Evolutionary conservation across 2,888 invertebrate genomes (phyloP).

Genomic region (Amphiduros pacificus): DNA sequence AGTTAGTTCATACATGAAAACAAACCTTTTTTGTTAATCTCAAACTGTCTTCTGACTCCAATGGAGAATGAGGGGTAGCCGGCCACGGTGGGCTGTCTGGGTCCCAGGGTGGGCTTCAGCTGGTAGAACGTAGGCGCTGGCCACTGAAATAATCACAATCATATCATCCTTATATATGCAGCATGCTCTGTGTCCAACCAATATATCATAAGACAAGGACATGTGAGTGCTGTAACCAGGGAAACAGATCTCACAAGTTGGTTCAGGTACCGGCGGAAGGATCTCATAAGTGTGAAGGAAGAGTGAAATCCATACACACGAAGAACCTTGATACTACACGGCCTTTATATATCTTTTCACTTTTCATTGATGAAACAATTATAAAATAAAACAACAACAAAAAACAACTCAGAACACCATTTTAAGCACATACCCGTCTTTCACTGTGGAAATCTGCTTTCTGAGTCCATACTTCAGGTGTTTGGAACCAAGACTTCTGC

Average conservation of each 20-base stretch:
- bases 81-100: slow-evolving; percentile 30
- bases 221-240: too few species aligned
- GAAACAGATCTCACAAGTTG: too few species aligned
- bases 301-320: too few species aligned
- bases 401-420: too few species aligned
- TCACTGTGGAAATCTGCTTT: slow-evolving; percentile 51
- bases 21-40: slow-evolving; percentile 14
- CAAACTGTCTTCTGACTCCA: slow-evolving; percentile 22
- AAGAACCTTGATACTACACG: too few species aligned
- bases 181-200: not conserved
- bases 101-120: slow-evolving; percentile 38
- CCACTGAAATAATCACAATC: slow-evolving; percentile 39
- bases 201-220: too few species aligned
- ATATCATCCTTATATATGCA: not conserved
- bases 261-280: too few species aligned
- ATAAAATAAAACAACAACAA: too few species aligned
- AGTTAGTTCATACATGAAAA: too few species aligned
- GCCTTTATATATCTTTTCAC: too few species aligned
- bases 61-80: slow-evolving; percentile 40
- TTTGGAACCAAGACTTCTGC: slow-evolving; percentile 54
- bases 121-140: slow-evolving; percentile 46
- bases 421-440: slow-evolving; percentile 33
- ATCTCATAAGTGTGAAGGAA: too few species aligned
- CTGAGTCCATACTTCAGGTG: slow-evolving; percentile 45
- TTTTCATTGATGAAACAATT: too few species aligned